Evolutionary conservation across 2,888 invertebrate species (phyloP).

Genomic region (Camptogramma bilineatum): DNA sequence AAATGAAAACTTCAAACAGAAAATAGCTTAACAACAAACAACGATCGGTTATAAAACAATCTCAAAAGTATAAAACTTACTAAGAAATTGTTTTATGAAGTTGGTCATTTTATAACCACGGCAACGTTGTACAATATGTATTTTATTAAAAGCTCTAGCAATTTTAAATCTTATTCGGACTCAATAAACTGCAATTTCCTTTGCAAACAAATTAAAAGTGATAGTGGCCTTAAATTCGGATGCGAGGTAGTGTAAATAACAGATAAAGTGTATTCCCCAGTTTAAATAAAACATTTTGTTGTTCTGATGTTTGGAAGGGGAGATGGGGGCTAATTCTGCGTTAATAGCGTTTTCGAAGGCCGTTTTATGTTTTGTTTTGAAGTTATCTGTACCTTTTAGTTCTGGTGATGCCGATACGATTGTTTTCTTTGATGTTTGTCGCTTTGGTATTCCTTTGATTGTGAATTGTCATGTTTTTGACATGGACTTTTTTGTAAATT

Average conservation of each 20-base stretch:
- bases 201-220: conserved; percentile 3
- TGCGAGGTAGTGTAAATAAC: conserved; percentile 51
- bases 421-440: conserved; percentile 14
- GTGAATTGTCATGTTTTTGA: background rate
- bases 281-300: conserved; percentile 54
- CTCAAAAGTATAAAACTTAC: no score
- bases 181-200: background rate
- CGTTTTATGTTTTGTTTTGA: conserved; percentile 25
- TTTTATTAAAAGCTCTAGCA: background rate
- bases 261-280: conserved; percentile 53
- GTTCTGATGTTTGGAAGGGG: conserved; percentile 44
- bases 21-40: no score
- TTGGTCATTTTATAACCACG: no score
- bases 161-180: background rate
- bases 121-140: no score
- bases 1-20: no score
- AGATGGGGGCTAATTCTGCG: conserved; percentile 45
- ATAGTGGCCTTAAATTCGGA: conserved; percentile 41
- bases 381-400: conserved; percentile 18
- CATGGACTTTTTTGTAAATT: no score
- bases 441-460: conserved; percentile 9
- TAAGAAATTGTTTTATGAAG: no score
- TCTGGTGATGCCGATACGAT: conserved; percentile 12
- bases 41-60: no score
- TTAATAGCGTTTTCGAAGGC: conserved; percentile 39